Conservation (phyloP, 2,113 vertebrate species). For the Pongo pygmaeus region DNA sequence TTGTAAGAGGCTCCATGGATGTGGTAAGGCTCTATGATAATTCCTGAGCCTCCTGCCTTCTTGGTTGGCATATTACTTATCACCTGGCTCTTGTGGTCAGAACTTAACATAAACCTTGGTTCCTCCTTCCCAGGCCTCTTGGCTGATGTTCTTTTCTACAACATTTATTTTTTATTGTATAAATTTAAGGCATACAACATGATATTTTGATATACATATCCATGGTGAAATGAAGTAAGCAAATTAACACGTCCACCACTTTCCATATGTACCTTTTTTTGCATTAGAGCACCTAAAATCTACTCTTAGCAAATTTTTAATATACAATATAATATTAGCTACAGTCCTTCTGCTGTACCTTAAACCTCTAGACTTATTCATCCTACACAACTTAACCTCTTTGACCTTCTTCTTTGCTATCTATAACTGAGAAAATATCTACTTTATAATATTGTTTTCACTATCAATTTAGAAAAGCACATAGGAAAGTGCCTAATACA, state of each 20-base stretch:
- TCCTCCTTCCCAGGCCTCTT: neutral
- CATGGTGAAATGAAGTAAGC: neutral
- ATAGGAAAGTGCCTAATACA: neutral
- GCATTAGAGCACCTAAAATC: neutral
- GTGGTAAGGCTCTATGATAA: neutral
- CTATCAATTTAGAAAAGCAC: constrained; percentile 1
- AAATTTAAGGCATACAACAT: neutral
- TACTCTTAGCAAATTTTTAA: neutral
- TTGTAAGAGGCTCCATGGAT: too few relatives aligned
- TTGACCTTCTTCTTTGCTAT: neutral
- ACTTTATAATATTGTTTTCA: neutral
- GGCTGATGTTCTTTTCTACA: neutral
- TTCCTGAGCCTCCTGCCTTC: neutral
- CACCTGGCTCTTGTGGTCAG: neutral
- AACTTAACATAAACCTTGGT: neutral
- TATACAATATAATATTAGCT: neutral
- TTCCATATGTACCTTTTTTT: neutral
- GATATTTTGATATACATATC: neutral
- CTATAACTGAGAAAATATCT: neutral
- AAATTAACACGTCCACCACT: neutral
- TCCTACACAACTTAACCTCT: neutral
- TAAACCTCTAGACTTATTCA: neutral
- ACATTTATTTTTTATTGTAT: neutral
- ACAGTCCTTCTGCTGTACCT: neutral
- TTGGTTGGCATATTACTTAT: neutral